Conservation (phyloP, 37 sponge, comb jelly and placozoan genomes). For the Spongilla lacustris region DNA sequence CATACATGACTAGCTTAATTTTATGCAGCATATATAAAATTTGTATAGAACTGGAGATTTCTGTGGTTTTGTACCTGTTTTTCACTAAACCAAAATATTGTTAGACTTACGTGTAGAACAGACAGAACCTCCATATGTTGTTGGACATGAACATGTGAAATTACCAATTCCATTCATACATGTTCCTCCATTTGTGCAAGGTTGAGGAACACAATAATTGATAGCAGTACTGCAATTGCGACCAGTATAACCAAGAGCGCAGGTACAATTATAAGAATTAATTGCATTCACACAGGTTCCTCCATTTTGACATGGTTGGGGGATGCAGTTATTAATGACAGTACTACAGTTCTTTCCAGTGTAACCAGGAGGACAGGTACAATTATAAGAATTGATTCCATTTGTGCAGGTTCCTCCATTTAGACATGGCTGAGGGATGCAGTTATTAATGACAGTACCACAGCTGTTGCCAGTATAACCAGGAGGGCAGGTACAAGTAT, state of each 20-base stretch:
- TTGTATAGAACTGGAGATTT: too few relatives aligned
- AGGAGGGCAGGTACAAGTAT: constrained; percentile 46
- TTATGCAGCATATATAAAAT: too few relatives aligned
- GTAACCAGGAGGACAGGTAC: constrained; percentile 42
- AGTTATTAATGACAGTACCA: constrained; percentile 36
- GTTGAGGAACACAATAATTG: constrained; percentile 28
- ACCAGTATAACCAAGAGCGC: constrained; percentile 40
- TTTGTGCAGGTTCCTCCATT: constrained; percentile 55
- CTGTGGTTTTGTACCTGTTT: too few relatives aligned
- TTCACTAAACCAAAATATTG: too few relatives aligned
- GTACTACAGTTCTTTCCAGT: constrained; percentile 43
- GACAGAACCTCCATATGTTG: not conserved
- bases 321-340: constrained; percentile 45
- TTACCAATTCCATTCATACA: constrained; percentile 25
- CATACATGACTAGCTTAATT: too few relatives aligned
- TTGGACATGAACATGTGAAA: not conserved
- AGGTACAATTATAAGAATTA: constrained; percentile 24
- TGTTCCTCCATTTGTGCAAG: constrained; percentile 34
- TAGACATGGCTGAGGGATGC: constrained; percentile 31
- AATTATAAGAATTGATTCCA: constrained; percentile 24
- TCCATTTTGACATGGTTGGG: constrained; percentile 64
- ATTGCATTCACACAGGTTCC: constrained; percentile 48
- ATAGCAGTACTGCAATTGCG: constrained; percentile 1
- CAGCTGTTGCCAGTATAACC: constrained; percentile 48
- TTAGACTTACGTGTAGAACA: not conserved